Evolutionary conservation across 30 jellyfish, hydroid and myxozoan species (phyloP).

Genomic region (Morbakka virulenta): DNA sequence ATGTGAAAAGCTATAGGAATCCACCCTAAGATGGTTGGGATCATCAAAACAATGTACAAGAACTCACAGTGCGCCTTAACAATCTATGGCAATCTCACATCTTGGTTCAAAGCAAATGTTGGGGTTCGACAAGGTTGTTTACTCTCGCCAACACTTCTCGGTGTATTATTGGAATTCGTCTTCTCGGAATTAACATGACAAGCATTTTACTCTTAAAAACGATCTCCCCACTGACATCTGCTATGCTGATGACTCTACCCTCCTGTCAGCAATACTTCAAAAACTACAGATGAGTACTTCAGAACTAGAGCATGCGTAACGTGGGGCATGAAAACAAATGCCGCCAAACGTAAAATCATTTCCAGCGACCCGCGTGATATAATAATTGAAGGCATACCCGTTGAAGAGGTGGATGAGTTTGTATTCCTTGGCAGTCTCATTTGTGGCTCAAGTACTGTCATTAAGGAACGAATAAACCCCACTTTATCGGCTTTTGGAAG

Average conservation of each 20-base stretch:
- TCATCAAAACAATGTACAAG: too few species aligned
- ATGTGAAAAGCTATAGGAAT: too few species aligned
- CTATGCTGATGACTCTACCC: constrained; percentile 62
- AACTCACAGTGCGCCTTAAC: too few species aligned
- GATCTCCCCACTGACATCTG: constrained; percentile 24
- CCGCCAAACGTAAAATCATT: neutral
- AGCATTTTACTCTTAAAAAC: neutral
- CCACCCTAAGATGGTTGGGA: too few species aligned
- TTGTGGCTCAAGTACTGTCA: too few species aligned
- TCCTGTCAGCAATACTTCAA: constrained; percentile 8
- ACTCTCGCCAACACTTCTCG: constrained; percentile 44
- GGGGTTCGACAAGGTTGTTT: constrained; percentile 74
- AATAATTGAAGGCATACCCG: constrained; percentile 11
- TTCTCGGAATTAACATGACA: constrained; percentile 19
- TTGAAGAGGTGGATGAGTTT: too few species aligned
- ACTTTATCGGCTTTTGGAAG: too few species aligned
- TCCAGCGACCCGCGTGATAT: neutral
- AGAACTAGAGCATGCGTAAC: constrained; percentile 29
- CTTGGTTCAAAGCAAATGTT: constrained; percentile 41
- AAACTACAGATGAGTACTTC: constrained; percentile 15
- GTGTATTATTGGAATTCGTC: neutral
- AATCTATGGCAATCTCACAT: constrained; percentile 37
- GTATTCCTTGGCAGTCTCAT: too few species aligned
- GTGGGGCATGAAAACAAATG: constrained; percentile 49
- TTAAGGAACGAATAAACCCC: too few species aligned